Percentiles rank a stretch among this genome's conserved stretches.
phyloP scores from a whole-genome alignment of 2,888 invertebrate genomes.

The Bursaphelenchus okinawaensis region DNA sequence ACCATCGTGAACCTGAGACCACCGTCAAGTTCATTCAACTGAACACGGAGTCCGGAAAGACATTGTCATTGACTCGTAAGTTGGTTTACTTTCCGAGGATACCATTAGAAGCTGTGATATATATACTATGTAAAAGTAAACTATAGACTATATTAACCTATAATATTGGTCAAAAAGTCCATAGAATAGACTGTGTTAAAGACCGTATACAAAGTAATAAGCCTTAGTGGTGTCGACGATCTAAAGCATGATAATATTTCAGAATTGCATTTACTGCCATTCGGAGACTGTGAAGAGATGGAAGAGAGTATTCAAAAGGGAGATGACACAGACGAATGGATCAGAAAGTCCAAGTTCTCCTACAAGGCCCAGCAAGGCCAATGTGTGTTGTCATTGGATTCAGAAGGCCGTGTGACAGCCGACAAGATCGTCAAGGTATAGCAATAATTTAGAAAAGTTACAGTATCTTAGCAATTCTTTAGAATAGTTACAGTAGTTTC shows the following conservation, averaged over 20 bases:
- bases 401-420: slow-evolving; percentile 27
- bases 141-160: too few species aligned
- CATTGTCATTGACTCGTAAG: slow-evolving; percentile 36
- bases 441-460: too few species aligned
- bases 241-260: too few species aligned
- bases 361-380: slow-evolving; percentile 41
- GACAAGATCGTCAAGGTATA: slow-evolving; percentile 46
- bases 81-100: too few species aligned
- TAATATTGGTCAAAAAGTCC: too few species aligned
- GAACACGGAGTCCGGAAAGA: slow-evolving; percentile 43
- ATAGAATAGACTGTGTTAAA: too few species aligned
- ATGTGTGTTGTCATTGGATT: slow-evolving; percentile 44
- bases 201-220: too few species aligned
- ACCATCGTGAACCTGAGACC: slow-evolving; percentile 49
- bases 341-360: slow-evolving; percentile 34
- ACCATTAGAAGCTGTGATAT: background rate
- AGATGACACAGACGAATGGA: slow-evolving; percentile 31
- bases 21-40: slow-evolving; percentile 40
- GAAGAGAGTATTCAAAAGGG: slow-evolving; percentile 14
- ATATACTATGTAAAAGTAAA: too few species aligned
- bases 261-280: slow-evolving; percentile 49
- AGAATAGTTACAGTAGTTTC: too few species aligned
- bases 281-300: slow-evolving; percentile 39
- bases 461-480: too few species aligned
- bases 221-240: too few species aligned